Conservation (phyloP, 2,797 vertebrate genomes). For the Sternarchorhynchus goeldii region DNA sequence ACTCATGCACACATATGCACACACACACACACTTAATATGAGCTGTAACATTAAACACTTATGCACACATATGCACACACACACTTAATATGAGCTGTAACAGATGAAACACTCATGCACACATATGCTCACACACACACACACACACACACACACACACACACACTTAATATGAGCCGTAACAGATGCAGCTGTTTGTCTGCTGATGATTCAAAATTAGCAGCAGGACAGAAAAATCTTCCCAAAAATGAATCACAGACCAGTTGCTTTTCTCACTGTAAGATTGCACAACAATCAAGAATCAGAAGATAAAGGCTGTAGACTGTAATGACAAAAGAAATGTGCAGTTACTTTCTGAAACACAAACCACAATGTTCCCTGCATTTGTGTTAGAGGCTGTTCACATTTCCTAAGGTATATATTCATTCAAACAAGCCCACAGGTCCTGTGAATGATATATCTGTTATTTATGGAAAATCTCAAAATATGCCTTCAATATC, state of each 20-base stretch:
- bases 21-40: too few species aligned
- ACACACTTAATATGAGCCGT: background rate
- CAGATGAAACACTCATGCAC: too few species aligned
- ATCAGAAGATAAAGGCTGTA: background rate
- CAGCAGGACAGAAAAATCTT: too few species aligned
- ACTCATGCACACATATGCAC: too few species aligned
- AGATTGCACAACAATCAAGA: background rate
- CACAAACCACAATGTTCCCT: constrained; percentile 19
- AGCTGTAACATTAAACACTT: too few species aligned
- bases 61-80: too few species aligned
- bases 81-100: too few species aligned
- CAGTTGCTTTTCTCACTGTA: background rate
- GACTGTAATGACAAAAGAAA: background rate
- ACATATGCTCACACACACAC: background rate
- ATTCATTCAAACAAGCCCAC: constrained; percentile 33
- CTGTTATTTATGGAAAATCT: constrained; percentile 38
- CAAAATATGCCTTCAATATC: constrained; percentile 15
- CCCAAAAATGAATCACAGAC: background rate
- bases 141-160: constrained; percentile 3
- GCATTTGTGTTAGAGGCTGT: constrained; percentile 30
- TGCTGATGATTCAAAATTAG: constrained; percentile 2
- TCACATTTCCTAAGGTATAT: constrained; percentile 23
- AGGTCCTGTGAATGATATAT: constrained; percentile 17
- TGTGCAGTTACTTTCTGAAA: background rate
- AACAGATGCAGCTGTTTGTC: background rate